Evolutionary conservation across 2,888 invertebrate genomes (phyloP).

Genomic region (Lepidonotus clava): DNA sequence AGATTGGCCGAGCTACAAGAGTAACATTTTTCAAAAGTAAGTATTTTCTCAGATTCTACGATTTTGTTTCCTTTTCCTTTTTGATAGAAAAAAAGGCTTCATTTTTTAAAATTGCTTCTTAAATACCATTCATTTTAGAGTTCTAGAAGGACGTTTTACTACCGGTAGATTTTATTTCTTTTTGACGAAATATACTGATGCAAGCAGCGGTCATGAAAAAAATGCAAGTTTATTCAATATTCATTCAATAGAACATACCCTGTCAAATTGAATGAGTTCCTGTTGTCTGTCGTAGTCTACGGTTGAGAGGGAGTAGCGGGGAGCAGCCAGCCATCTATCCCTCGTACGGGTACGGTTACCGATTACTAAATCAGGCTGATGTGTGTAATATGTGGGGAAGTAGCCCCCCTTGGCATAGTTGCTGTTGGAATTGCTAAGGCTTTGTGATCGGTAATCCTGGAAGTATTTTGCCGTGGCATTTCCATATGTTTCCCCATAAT

Average conservation of each 20-base stretch:
- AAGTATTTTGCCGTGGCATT: conserved; percentile 80
- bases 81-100: too few species aligned
- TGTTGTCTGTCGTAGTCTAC: conserved; percentile 78
- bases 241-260: conserved; percentile 70
- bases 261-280: conserved; percentile 75
- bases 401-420: conserved; percentile 78
- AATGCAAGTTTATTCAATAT: too few species aligned
- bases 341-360: conserved; percentile 76
- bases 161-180: too few species aligned
- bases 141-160: too few species aligned
- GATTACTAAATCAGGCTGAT: conserved; percentile 79
- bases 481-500: conserved; percentile 81
- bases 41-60: too few species aligned
- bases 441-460: conserved; percentile 79
- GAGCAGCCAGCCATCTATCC: conserved; percentile 77
- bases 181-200: too few species aligned
- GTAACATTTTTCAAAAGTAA: too few species aligned
- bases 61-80: too few species aligned
- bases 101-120: too few species aligned
- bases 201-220: too few species aligned
- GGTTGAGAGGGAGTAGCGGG: conserved; percentile 78
- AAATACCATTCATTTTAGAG: too few species aligned
- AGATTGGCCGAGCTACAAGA: conserved; percentile 75
- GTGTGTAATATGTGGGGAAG: conserved; percentile 80
- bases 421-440: conserved; percentile 76